Evolutionary conservation across 2,797 vertebrate species (phyloP).

Genomic region (Poecile montanus): DNA sequence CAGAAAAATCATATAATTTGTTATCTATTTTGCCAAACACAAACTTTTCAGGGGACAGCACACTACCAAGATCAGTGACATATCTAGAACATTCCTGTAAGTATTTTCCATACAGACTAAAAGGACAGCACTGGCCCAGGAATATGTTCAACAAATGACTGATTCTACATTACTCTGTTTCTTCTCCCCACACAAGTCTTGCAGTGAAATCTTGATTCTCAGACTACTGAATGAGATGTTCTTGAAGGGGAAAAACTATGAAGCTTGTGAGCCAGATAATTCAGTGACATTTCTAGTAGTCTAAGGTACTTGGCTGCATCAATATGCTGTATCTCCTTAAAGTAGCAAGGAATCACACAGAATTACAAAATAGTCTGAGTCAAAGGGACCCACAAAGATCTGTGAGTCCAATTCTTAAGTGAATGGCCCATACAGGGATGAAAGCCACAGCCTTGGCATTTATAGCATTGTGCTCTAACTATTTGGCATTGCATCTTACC

Average conservation of each 20-base stretch:
- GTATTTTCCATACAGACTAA: neutral
- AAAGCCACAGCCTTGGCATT: neutral
- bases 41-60: neutral
- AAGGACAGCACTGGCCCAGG: neutral
- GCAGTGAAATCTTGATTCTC: neutral
- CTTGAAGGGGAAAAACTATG: neutral
- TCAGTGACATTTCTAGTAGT: neutral
- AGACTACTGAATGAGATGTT: neutral
- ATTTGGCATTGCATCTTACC: neutral
- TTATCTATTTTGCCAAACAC: neutral
- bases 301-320: neutral
- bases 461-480: neutral
- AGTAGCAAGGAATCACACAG: neutral
- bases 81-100: neutral
- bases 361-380: neutral
- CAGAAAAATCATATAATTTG: neutral
- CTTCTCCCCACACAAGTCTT: neutral
- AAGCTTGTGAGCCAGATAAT: neutral
- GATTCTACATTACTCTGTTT: neutral
- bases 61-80: neutral
- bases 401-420: neutral
- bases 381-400: neutral
- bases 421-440: neutral
- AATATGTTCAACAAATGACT: neutral
- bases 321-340: neutral